These are phyloP conservation scores for Xanthorhoe designata DNA, from an alignment of 2,888 invertebrate genomes.

Conservation along the genomic window DNA sequence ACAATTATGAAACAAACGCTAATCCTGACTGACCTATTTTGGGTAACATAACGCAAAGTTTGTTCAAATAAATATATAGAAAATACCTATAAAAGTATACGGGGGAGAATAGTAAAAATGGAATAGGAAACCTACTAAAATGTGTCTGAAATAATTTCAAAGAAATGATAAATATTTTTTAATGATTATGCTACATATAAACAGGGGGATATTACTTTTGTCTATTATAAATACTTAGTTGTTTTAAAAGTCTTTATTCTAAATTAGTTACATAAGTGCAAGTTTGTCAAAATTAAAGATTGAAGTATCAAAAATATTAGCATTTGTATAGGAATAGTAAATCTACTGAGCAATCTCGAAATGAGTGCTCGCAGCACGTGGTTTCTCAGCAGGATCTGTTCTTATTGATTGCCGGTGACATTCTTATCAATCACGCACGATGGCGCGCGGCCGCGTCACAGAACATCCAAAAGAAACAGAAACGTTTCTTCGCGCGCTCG, in stretches of 20 bases:
- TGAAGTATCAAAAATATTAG: not conserved
- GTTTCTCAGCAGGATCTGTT: constrained; percentile 61
- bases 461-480: constrained; percentile 85
- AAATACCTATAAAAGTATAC: not conserved
- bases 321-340: not conserved
- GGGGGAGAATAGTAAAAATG: constrained; percentile 2
- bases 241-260: not conserved
- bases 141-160: too few relatives aligned
- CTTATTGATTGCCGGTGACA: constrained; percentile 88
- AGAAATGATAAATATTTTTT: too few relatives aligned
- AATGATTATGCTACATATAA: too few relatives aligned
- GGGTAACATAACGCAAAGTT: too few relatives aligned
- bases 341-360: not conserved
- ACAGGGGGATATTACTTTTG: too few relatives aligned
- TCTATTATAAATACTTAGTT: not conserved
- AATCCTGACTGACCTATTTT: too few relatives aligned
- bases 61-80: not conserved
- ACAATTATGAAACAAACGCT: too few relatives aligned
- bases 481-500: constrained; percentile 85
- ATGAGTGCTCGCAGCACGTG: constrained; percentile 33
- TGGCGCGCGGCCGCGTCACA: constrained; percentile 75
- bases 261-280: not conserved
- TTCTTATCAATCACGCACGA: constrained; percentile 84
- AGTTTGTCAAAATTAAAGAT: not conserved
- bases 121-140: not conserved